Percentiles rank a stretch among this genome's conserved stretches.
Evolutionary conservation across 2,113 vertebrate genomes (phyloP).

Genomic region (Acinonyx jubatus): DNA sequence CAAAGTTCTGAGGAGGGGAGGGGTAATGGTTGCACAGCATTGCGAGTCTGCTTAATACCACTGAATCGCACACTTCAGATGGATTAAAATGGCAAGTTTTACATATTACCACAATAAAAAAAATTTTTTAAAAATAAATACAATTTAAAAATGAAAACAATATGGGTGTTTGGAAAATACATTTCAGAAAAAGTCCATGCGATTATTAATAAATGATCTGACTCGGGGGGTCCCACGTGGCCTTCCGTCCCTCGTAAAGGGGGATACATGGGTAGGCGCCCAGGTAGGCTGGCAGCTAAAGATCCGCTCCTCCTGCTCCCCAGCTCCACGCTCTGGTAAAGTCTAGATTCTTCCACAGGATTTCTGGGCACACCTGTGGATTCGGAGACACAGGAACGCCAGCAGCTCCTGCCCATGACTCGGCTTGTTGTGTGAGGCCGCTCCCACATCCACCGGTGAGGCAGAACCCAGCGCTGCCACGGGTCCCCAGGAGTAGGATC

Average conservation of each 20-base stretch:
- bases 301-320: not conserved
- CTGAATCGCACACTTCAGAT: fast-evolving
- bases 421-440: not conserved
- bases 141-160: not conserved
- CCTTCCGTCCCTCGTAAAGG: fast-evolving
- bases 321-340: not conserved
- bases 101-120: not conserved
- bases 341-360: not conserved
- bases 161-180: not conserved
- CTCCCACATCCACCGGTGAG: fast-evolving
- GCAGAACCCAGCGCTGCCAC: fast-evolving
- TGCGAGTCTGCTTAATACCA: fast-evolving
- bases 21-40: fast-evolving
- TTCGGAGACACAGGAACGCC: not conserved
- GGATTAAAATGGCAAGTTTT: not conserved
- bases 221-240: fast-evolving
- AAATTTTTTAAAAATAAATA: not conserved
- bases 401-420: not conserved
- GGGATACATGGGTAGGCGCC: fast-evolving
- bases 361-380: not conserved
- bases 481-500: not conserved
- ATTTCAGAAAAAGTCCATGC: not conserved
- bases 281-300: fast-evolving
- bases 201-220: not conserved
- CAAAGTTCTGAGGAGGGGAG: not conserved